Evolutionary conservation across 1,140 invertebrate genomes (phyloP), one percentile per base, ranked within the genome.

Genomic region (Microplitis mediator): DNA sequence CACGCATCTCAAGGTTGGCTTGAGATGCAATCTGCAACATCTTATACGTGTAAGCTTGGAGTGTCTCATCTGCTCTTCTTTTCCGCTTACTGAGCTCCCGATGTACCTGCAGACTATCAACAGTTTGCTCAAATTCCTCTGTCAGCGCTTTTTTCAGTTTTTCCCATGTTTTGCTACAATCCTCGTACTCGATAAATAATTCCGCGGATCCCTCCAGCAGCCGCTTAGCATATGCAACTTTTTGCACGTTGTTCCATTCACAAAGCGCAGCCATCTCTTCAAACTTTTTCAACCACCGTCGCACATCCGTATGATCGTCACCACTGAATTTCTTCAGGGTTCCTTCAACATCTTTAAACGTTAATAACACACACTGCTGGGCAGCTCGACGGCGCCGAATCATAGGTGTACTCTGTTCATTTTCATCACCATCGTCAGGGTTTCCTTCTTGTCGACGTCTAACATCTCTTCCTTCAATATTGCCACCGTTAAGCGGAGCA

Each of bases 191-290:
- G 1, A 73, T 74, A 51, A 72, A 77, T 16, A 76, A 36, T 45
- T 71, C 75, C 4, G 73, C 77, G 39, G 77, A 73, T 69, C 75
- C 3, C 16, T 36, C 35, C 9, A 78, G 36, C 9, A 75, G 16
- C 23, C 34, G 32, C 36, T 76, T 75, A 13, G 63, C 70, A 62
- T 74, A 77, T 6, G 70, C 71, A 35, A 73, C 58, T 36, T 73
- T 74, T 62, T 74, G 68, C 14, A 13, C 9, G 23, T 77, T 58
- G 2, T 6, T 70, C 79, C 76, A 81, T 9, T 69, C 14, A 58
- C 76, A 80, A 14, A 78, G 8, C 32, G 79, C 69, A 2, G 77
- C 76, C 0, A 73, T 77, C 32, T 76, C 75, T 62, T 81, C 80
- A 32, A 81, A 78, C 1, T 75, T 60, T 6, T 50, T 8, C 51